A percentile compares a stretch with the other conserved stretches of the same genome.
Conservation (phyloP, 2,797 vertebrate genomes). For the Manis javanica region DNA sequence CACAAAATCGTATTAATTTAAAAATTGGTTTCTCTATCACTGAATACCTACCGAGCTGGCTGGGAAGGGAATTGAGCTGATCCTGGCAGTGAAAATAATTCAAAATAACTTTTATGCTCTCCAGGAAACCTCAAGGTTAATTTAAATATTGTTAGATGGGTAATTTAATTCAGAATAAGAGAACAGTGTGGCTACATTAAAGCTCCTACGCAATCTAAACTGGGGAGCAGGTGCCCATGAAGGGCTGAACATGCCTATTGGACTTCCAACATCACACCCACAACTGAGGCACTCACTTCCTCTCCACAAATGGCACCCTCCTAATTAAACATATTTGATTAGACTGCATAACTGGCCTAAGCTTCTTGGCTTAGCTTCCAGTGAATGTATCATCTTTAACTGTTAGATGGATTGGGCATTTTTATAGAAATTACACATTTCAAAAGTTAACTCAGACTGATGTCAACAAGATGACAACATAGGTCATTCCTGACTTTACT, state of each 20-base stretch:
- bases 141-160: conserved; percentile 88
- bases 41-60: conserved; percentile 83
- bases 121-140: conserved; percentile 86
- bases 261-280: conserved; percentile 70
- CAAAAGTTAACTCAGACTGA: neutral
- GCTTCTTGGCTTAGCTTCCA: conserved; percentile 72
- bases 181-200: conserved; percentile 84
- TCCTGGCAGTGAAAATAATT: conserved; percentile 84
- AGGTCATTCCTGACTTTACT: neutral
- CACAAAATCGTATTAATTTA: conserved; percentile 86
- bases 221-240: conserved; percentile 78
- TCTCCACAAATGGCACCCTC: conserved; percentile 77
- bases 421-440: conserved; percentile 62
- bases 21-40: conserved; percentile 84
- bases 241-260: conserved; percentile 53
- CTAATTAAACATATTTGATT: conserved; percentile 82
- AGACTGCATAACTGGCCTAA: conserved; percentile 77
- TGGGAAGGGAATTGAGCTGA: conserved; percentile 85
- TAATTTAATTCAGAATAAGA: conserved; percentile 86
- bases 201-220: conserved; percentile 77
- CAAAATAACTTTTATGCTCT: conserved; percentile 88
- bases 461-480: neutral
- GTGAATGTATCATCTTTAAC: conserved; percentile 75
- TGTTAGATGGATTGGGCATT: conserved; percentile 37
- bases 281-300: conserved; percentile 69